Conservation (phyloP, 2,113 vertebrate genomes). For the Verasper variegatus region DNA sequence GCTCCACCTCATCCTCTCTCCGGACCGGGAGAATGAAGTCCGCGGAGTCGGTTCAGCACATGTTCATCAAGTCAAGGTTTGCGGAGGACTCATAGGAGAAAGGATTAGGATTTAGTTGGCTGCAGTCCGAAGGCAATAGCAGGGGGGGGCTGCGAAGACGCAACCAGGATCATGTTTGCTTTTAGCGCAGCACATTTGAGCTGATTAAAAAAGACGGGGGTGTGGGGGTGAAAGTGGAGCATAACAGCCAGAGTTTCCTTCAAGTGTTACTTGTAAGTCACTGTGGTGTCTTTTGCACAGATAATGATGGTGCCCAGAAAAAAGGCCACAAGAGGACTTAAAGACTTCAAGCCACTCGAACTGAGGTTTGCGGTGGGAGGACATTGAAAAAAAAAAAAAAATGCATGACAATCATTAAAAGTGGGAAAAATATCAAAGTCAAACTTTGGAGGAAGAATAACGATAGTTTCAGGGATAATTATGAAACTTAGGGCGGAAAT, state of each 20-base stretch:
- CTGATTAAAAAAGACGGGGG: slow-evolving; percentile 56
- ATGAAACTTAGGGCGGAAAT: slow-evolving; percentile 63
- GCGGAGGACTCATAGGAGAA: slow-evolving; percentile 54
- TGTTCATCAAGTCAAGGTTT: slow-evolving; percentile 68
- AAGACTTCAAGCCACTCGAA: slow-evolving; percentile 59
- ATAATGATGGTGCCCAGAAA: slow-evolving; percentile 62
- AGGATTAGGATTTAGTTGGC: slow-evolving; percentile 70
- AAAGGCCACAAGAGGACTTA: slow-evolving; percentile 58
- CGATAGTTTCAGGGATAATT: slow-evolving; percentile 68
- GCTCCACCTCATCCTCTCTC: slow-evolving; percentile 27
- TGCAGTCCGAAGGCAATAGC: slow-evolving; percentile 49
- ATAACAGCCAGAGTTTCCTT: slow-evolving; percentile 51
- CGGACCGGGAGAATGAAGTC: slow-evolving; percentile 34
- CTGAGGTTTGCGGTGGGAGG: slow-evolving; percentile 42
- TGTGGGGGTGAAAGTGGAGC: slow-evolving; percentile 16
- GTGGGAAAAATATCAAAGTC: slow-evolving; percentile 66
- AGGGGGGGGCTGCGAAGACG: slow-evolving; percentile 17
- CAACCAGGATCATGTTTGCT: slow-evolving; percentile 59
- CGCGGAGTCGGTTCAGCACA: slow-evolving; percentile 37
- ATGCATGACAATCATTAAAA: slow-evolving; percentile 68
- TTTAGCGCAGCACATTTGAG: slow-evolving; percentile 53
- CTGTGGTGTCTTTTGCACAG: slow-evolving; percentile 53
- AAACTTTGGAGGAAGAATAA: slow-evolving; percentile 25
- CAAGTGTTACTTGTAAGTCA: slow-evolving; percentile 49
- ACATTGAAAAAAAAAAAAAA: slow-evolving; percentile 33